A percentile compares a stretch with the other conserved stretches of the same genome.
phyloP scores from a whole-genome alignment of 1,140 invertebrate species.

The Acromyrmex echinatior region DNA sequence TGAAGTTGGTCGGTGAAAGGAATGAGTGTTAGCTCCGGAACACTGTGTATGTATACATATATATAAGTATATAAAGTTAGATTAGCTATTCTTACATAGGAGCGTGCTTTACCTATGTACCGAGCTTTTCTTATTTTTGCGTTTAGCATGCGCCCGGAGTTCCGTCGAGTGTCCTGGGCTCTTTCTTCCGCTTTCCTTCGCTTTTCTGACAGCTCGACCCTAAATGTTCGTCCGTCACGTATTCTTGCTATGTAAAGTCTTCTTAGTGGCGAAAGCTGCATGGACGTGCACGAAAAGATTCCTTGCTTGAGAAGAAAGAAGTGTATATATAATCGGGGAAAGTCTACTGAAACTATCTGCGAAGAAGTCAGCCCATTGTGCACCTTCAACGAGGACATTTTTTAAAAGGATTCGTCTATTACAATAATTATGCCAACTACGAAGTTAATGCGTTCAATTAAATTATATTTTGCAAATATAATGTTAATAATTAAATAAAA shows the following conservation, averaged over 20 bases:
- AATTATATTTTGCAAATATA: background rate
- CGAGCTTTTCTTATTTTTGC: slow-evolving; percentile 28
- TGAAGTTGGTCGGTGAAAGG: background rate
- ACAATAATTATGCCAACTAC: background rate
- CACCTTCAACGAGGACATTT: background rate
- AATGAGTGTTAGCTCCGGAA: background rate
- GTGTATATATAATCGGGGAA: background rate
- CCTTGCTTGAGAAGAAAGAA: slow-evolving; percentile 1
- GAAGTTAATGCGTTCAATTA: background rate
- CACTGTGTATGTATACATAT: background rate
- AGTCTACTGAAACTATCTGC: slow-evolving; percentile 24
- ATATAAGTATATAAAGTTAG: background rate
- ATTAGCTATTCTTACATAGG: slow-evolving; percentile 50
- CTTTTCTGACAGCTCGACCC: slow-evolving; percentile 54
- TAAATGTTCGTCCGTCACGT: slow-evolving; percentile 77
- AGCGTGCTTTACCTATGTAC: slow-evolving; percentile 40
- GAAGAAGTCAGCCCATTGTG: background rate
- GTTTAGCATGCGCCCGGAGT: slow-evolving; percentile 51
- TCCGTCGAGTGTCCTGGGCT: slow-evolving; percentile 36
- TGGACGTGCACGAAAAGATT: slow-evolving; percentile 71
- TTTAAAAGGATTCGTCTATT: background rate
- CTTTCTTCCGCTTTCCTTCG: slow-evolving; percentile 56
- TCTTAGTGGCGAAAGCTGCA: slow-evolving; percentile 74
- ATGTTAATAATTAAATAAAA: background rate
- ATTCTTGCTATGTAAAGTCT: slow-evolving; percentile 78